Evolutionary conservation across 2,113 vertebrate species (phyloP), one percentile per base, ranked within the genome.

Genomic region (Crotophaga sulcirostris): DNA sequence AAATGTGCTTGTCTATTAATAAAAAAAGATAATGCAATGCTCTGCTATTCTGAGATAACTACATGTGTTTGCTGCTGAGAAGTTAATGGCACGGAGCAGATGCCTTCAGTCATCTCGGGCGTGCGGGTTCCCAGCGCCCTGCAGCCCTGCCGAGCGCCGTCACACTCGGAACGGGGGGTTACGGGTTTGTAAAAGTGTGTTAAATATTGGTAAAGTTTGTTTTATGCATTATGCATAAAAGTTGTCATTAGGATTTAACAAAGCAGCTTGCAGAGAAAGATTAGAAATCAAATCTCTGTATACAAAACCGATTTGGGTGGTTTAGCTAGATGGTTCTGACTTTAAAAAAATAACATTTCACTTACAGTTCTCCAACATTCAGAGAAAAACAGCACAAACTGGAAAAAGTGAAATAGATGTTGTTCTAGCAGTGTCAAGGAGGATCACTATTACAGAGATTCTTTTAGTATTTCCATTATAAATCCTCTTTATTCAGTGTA

Each of bases 201-300:
- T 97, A 95, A 97, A 98, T 97, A 97, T 98, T 97, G 96, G 96
- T 97, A 97, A 98, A 97, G 97, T 98, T 98, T 97, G 97, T 98
- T 98, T 98, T 98, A 98, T 98, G 97, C 97, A 98, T 98, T 97
- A 98, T 98, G 96, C 97, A 97, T 98, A 97, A 97, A 98, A 97
- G 94, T 98, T 98, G 96, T 97, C 97, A 98, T 98, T 98, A 97
- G 97, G 97, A 97, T 98, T 98, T 98, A 98, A 98, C 97, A 98
- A 98, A 98, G 97, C 97, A 98, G 97, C 97, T 98, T 98, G 96
- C 97, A 96, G 95, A 96, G 96, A 95, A 97, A 98, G 97, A 98
- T 98, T 98, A 98, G 97, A 97, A 98, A 97, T 98, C 97, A 98
- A 98, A 97, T 97, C 97, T 97, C 97, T 97, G 97, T 95, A 97